These are phyloP conservation scores for Drosophila oshimai DNA, from an alignment of 1,140 invertebrate genomes.

Conservation along the genomic window DNA sequence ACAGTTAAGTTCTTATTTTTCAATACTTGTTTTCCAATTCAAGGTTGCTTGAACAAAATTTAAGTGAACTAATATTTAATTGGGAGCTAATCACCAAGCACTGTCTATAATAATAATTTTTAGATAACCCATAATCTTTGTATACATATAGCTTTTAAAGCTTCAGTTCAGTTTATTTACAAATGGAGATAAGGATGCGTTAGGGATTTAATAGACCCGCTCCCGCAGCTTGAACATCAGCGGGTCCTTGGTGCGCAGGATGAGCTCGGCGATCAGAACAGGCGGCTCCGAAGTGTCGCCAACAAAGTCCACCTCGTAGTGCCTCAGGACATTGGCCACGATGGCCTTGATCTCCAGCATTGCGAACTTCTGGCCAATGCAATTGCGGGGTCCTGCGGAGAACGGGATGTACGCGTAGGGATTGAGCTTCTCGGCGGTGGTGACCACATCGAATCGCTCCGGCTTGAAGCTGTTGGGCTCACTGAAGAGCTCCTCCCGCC, in stretches of 20 bases:
- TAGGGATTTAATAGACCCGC: slow-evolving; percentile 30
- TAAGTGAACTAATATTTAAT: too few relatives aligned
- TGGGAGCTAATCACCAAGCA: too few relatives aligned
- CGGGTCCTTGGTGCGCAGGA: slow-evolving; percentile 82
- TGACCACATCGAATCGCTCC: slow-evolving; percentile 86
- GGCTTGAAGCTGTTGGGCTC: slow-evolving; percentile 87
- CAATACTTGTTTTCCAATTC: too few relatives aligned
- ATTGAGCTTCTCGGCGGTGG: slow-evolving; percentile 82
- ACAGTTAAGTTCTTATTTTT: too few relatives aligned
- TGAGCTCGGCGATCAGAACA: slow-evolving; percentile 82
- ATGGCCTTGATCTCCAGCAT: slow-evolving; percentile 90
- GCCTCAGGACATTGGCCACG: slow-evolving; percentile 86
- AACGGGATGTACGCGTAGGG: slow-evolving; percentile 86
- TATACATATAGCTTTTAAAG: too few relatives aligned
- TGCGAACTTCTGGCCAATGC: slow-evolving; percentile 91
- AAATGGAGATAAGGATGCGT: not conserved
- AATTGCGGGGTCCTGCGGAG: slow-evolving; percentile 86
- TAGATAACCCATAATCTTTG: too few relatives aligned
- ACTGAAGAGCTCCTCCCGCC: slow-evolving; percentile 84
- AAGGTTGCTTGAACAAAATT: too few relatives aligned
- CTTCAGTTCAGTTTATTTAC: slow-evolving; percentile 4
- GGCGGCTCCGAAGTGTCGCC: slow-evolving; percentile 78
- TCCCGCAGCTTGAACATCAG: slow-evolving; percentile 73
- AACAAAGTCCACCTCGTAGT: slow-evolving; percentile 84
- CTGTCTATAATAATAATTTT: too few relatives aligned